These are phyloP conservation scores for Orthonevra nobilis DNA, from an alignment of 2,888 invertebrate genomes.

Conservation along the genomic window DNA sequence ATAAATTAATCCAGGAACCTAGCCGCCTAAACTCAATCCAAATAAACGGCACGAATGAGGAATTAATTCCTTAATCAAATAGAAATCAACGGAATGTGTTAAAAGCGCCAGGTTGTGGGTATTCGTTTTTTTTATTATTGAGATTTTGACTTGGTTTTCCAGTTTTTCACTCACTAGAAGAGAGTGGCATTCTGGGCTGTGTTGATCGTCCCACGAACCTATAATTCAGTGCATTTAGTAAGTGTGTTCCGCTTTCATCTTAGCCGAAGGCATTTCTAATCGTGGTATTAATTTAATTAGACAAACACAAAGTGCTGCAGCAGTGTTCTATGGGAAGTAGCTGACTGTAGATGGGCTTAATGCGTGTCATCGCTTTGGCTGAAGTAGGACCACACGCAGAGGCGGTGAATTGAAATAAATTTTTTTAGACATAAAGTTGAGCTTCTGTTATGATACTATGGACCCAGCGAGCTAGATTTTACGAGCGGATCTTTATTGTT, in stretches of 20 bases:
- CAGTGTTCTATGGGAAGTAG: conserved; percentile 38
- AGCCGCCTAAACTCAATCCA: not conserved
- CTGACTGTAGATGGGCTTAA: conserved; percentile 43
- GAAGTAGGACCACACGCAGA: conserved; percentile 48
- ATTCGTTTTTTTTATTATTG: too few relatives aligned
- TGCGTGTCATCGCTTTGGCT: conserved; percentile 32
- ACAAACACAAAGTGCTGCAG: conserved; percentile 48
- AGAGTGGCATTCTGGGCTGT: conserved; percentile 4
- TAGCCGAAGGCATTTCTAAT: conserved; percentile 48
- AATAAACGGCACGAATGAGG: not conserved
- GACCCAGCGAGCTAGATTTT: conserved; percentile 28
- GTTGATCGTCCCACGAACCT: conserved; percentile 44
- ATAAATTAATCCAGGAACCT: conserved; percentile 23
- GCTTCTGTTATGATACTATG: conserved; percentile 53
- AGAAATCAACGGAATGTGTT: conserved; percentile 56
- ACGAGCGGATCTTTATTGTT: conserved; percentile 61
- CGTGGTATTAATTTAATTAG: conserved; percentile 60
- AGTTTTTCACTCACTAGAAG: conserved; percentile 28
- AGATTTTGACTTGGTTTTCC: conserved; percentile 15
- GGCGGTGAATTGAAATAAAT: not conserved
- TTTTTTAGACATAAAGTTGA: conserved; percentile 45
- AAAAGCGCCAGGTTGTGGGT: conserved; percentile 49
- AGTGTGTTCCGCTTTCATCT: conserved; percentile 56
- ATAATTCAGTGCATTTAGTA: conserved; percentile 62
- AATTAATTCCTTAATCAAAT: conserved; percentile 45